Percentiles rank a stretch among this genome's conserved stretches.
phyloP scores from a whole-genome alignment of 2,797 vertebrate species.

The Phylloscopus collybita region DNA sequence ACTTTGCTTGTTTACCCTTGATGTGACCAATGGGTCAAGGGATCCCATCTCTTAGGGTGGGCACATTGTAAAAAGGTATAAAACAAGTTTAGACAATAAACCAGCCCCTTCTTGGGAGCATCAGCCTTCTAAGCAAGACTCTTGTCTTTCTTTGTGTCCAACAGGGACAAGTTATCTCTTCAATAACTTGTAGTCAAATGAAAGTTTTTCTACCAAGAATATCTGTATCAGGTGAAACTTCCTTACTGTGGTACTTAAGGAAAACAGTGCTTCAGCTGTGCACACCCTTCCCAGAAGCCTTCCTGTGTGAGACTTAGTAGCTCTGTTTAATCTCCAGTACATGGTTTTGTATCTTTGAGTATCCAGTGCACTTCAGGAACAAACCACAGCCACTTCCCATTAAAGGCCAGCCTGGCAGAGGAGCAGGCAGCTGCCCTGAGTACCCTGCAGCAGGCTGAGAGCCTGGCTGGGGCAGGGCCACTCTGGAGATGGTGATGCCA shows the following conservation, averaged over 20 bases:
- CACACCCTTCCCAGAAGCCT: background rate
- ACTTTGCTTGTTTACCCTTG: no score
- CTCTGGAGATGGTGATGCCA: accelerated
- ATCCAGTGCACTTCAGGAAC: background rate
- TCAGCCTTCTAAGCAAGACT: no score
- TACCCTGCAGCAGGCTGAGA: background rate
- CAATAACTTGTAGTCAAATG: background rate
- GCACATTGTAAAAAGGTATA: no score
- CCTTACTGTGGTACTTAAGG: background rate
- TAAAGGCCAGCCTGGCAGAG: background rate
- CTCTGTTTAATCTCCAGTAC: background rate
- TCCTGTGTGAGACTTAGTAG: background rate
- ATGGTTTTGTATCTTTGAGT: background rate
- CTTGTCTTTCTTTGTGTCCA: no score
- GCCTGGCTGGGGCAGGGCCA: background rate
- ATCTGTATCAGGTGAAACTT: background rate
- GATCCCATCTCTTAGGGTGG: no score
- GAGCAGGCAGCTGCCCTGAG: background rate
- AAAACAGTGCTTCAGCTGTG: background rate
- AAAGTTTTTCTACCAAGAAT: background rate
- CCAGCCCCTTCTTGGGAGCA: no score
- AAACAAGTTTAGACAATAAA: no score
- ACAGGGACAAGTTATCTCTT: background rate
- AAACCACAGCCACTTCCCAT: background rate
- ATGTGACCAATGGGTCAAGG: no score